These are phyloP conservation scores for Oryzias dopingdopingensis DNA, from an alignment of 2,797 vertebrate genomes.

Conservation along the genomic window DNA sequence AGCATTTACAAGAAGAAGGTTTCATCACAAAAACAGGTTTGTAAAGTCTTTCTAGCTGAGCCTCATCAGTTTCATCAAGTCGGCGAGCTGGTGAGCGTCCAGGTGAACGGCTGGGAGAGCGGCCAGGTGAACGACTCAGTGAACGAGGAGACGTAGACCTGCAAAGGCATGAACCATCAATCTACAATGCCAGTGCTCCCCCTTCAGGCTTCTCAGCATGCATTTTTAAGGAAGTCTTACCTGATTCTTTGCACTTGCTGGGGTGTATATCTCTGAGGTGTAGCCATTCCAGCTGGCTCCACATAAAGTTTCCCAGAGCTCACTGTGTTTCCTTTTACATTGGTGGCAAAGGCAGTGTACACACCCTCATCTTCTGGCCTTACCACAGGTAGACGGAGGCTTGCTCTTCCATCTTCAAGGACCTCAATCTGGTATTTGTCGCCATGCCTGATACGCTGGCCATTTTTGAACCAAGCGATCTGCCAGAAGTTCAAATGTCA, in stretches of 20 bases:
- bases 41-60: slow-evolving; percentile 94
- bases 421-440: slow-evolving; percentile 88
- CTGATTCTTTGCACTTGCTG: slow-evolving; percentile 88
- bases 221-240: slow-evolving; percentile 58
- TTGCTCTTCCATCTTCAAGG: slow-evolving; percentile 90
- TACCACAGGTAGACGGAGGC: slow-evolving; percentile 86
- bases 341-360: slow-evolving; percentile 90
- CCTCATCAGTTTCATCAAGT: slow-evolving; percentile 94
- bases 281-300: slow-evolving; percentile 80
- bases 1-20: slow-evolving; percentile 90
- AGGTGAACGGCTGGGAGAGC: slow-evolving; percentile 86
- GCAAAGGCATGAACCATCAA: slow-evolving; percentile 1
- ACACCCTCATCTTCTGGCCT: slow-evolving; percentile 93
- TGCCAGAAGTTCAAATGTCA: slow-evolving; percentile 40
- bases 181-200: not conserved
- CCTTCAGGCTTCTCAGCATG: not conserved
- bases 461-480: slow-evolving; percentile 97
- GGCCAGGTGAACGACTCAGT: slow-evolving; percentile 82
- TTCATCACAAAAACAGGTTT: slow-evolving; percentile 97
- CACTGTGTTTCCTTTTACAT: slow-evolving; percentile 91
- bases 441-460: slow-evolving; percentile 86
- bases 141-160: slow-evolving; percentile 93
- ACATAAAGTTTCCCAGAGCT: slow-evolving; percentile 95
- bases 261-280: slow-evolving; percentile 82
- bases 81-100: slow-evolving; percentile 90